These are phyloP conservation scores for Deroplatys truncata DNA, from an alignment of 2,888 invertebrate species.

Conservation along the genomic window DNA sequence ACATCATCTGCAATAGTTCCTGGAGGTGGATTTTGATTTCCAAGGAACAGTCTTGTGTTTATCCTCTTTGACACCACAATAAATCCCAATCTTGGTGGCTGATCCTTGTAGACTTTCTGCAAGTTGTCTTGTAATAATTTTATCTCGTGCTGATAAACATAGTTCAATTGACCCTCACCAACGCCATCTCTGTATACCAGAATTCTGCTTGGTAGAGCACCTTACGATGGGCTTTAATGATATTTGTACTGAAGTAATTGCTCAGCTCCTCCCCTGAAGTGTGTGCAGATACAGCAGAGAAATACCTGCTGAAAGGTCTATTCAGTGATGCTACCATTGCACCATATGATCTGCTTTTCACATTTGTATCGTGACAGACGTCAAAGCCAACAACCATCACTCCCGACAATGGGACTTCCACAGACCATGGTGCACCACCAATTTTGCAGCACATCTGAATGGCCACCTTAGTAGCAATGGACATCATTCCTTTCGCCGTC, in stretches of 20 bases:
- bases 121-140: too few relatives aligned
- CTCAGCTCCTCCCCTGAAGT: slow-evolving; percentile 71
- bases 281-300: slow-evolving; percentile 68
- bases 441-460: slow-evolving; percentile 92
- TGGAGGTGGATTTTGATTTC: too few relatives aligned
- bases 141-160: too few relatives aligned
- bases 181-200: too few relatives aligned
- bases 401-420: slow-evolving; percentile 55
- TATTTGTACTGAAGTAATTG: slow-evolving; percentile 62
- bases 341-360: slow-evolving; percentile 55
- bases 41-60: too few relatives aligned
- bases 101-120: too few relatives aligned
- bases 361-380: slow-evolving; percentile 77
- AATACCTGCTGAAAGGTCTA: slow-evolving; percentile 60
- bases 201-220: too few relatives aligned
- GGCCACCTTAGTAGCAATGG: slow-evolving; percentile 86
- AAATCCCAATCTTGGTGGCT: too few relatives aligned
- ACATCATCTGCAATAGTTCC: too few relatives aligned
- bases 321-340: slow-evolving; percentile 74
- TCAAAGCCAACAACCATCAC: slow-evolving; percentile 87
- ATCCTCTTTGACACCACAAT: too few relatives aligned
- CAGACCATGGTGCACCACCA: slow-evolving; percentile 85
- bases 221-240: too few relatives aligned
- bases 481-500: slow-evolving; percentile 61
- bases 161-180: too few relatives aligned